These are phyloP conservation scores for Plecotus auritus DNA, from an alignment of 2,113 vertebrate genomes.

Conservation along the genomic window DNA sequence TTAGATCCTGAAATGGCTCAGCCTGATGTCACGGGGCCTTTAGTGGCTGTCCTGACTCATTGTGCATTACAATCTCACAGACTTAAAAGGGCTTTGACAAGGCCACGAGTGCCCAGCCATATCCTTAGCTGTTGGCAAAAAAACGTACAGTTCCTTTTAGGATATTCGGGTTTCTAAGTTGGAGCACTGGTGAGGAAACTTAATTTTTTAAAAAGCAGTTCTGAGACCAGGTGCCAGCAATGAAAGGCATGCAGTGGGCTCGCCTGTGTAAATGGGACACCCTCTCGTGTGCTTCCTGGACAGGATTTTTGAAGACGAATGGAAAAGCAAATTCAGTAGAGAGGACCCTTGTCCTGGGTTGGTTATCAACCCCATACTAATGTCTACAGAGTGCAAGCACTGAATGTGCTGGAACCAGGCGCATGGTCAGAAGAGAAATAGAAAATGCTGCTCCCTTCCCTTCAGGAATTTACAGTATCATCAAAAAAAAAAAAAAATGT, in stretches of 20 bases:
- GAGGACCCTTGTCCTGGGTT: neutral
- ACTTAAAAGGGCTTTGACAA: neutral
- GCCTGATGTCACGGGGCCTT: slow-evolving; percentile 7
- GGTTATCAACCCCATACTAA: neutral
- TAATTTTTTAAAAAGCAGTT: slow-evolving; percentile 16
- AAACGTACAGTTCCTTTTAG: neutral
- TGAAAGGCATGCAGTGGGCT: neutral
- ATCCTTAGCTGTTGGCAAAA: neutral
- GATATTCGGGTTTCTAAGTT: neutral
- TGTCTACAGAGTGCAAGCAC: neutral
- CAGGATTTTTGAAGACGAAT: neutral
- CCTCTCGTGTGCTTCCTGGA: neutral
- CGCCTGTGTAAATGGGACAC: neutral
- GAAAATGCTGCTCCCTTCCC: neutral
- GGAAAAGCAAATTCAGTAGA: neutral
- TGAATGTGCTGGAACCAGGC: neutral
- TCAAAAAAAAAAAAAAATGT: neutral
- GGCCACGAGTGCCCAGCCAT: neutral
- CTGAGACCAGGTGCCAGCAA: neutral
- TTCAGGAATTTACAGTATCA: neutral
- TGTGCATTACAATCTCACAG: neutral
- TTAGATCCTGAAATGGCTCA: neutral
- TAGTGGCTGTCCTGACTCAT: neutral
- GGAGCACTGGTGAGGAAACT: neutral
- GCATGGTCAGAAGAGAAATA: neutral